These are phyloP conservation scores for Auanema freiburgensis DNA, from an alignment of 2,888 invertebrate species.

Conservation along the genomic window DNA sequence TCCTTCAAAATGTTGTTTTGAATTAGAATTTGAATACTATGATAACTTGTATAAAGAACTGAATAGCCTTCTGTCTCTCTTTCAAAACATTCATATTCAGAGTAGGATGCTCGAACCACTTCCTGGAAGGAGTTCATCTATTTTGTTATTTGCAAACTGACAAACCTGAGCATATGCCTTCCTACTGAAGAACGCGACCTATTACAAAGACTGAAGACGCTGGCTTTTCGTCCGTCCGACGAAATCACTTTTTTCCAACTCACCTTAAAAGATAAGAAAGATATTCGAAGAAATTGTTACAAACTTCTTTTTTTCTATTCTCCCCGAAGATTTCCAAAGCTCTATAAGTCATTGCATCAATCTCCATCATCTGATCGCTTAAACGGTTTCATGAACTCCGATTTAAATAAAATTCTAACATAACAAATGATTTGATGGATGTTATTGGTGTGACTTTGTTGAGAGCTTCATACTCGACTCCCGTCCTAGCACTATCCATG, in stretches of 20 bases:
- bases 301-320: constrained; percentile 23
- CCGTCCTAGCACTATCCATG: constrained; percentile 53
- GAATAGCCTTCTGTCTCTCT: constrained; percentile 75
- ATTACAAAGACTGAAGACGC: constrained; percentile 70
- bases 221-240: constrained; percentile 2
- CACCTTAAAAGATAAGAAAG: not conserved
- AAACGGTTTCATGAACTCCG: constrained; percentile 10
- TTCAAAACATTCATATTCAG: constrained; percentile 72
- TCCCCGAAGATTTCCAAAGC: constrained; percentile 76
- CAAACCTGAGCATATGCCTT: constrained; percentile 40
- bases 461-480: constrained; percentile 51
- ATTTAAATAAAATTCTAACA: constrained; percentile 21
- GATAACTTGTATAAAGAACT: constrained; percentile 71
- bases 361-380: constrained; percentile 55
- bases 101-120: constrained; percentile 76
- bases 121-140: constrained; percentile 67
- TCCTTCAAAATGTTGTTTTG: constrained; percentile 57
- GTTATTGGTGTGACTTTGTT: constrained; percentile 43
- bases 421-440: constrained; percentile 35
- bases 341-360: constrained; percentile 64
- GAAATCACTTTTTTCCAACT: constrained; percentile 9
- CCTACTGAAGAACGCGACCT: constrained; percentile 77
- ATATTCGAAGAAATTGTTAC: not conserved
- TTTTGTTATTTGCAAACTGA: not conserved
- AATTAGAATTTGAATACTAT: not conserved